phyloP scores from a whole-genome alignment of 2,797 vertebrate genomes.

The Hybognathus amarus region DNA sequence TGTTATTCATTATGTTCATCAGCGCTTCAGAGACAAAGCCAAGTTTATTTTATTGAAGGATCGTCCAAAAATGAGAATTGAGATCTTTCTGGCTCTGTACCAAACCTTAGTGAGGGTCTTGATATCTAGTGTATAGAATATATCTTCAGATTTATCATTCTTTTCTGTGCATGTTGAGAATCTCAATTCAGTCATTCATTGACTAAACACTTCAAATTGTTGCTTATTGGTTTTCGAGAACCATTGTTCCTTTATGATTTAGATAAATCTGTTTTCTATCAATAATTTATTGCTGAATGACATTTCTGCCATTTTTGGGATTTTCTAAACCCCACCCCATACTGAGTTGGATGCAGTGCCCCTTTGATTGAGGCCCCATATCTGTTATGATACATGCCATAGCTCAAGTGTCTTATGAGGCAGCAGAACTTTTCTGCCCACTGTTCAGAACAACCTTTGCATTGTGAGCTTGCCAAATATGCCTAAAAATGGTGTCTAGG shows the following conservation, averaged over 20 bases:
- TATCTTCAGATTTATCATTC: too few relatives aligned
- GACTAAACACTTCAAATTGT: not conserved
- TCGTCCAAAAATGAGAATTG: slow-evolving; percentile 2
- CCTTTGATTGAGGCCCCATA: not conserved
- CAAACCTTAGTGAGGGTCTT: slow-evolving; percentile 1
- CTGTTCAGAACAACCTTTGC: slow-evolving; percentile 17
- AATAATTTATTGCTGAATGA: not conserved
- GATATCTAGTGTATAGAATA: too few relatives aligned
- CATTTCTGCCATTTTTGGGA: not conserved
- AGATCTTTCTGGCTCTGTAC: slow-evolving; percentile 2
- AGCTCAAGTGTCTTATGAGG: slow-evolving; percentile 8
- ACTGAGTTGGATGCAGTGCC: too few relatives aligned
- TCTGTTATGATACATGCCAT: not conserved
- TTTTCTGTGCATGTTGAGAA: too few relatives aligned
- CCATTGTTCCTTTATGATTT: not conserved
- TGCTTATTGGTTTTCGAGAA: not conserved
- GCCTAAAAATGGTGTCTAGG: not conserved
- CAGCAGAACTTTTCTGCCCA: slow-evolving; percentile 15
- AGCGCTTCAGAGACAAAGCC: slow-evolving; percentile 5
- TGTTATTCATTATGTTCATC: slow-evolving; percentile 48
- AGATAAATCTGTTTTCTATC: not conserved
- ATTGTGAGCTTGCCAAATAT: slow-evolving; percentile 2
- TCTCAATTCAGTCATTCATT: not conserved
- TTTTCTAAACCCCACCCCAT: too few relatives aligned
- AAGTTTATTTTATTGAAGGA: slow-evolving; percentile 31